phyloP scores from a whole-genome alignment of 2,797 vertebrate genomes.

The Aplochiton taeniatus region DNA sequence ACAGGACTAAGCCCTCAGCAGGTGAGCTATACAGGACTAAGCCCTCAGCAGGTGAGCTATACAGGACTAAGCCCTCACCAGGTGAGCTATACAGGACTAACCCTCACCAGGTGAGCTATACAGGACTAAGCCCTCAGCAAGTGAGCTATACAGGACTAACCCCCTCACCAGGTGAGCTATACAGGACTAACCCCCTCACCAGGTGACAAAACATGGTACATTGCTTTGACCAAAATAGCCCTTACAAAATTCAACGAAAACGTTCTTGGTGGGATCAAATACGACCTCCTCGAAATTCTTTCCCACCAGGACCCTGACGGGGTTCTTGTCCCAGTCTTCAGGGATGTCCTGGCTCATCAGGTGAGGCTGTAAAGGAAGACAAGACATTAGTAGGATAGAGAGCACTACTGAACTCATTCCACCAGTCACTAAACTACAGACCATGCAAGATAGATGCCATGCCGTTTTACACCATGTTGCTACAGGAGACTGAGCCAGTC shows the following conservation, averaged over 20 bases:
- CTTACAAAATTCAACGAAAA: slow-evolving; percentile 98
- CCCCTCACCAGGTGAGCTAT: neutral
- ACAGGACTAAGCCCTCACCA: no score
- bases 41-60: neutral
- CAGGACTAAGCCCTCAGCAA: no score
- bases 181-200: no score
- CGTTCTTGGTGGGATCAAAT: slow-evolving; percentile 88
- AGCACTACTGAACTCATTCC: neutral
- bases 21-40: neutral
- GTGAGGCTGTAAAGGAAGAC: slow-evolving; percentile 80
- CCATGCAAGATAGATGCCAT: no score
- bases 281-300: slow-evolving; percentile 96
- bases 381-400: neutral
- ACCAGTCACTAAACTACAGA: no score
- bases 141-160: neutral
- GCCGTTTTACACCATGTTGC: no score
- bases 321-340: slow-evolving; percentile 92
- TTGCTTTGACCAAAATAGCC: slow-evolving; percentile 21
- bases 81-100: no score
- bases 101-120: no score
- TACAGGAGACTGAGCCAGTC: no score
- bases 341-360: slow-evolving; percentile 98
- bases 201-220: no score
- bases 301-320: slow-evolving; percentile 91
- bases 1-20: no score